Evolutionary conservation across 2,113 vertebrate genomes (phyloP).

Genomic region (Alces alces): DNA sequence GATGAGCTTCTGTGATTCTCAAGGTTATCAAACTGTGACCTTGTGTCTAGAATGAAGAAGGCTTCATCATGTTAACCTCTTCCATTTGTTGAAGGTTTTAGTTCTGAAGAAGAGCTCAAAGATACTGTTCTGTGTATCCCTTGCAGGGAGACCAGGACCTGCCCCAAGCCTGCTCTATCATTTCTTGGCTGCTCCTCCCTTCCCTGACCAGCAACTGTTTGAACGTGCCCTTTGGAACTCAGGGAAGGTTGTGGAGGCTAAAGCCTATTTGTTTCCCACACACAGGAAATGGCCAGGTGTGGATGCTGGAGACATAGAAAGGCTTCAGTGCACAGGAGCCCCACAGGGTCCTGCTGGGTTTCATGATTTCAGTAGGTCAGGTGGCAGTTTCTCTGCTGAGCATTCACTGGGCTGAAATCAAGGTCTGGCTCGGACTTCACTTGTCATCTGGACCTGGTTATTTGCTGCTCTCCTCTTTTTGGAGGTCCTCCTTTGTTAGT

Average conservation of each 20-base stretch:
- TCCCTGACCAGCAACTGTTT: neutral
- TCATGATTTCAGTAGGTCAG: neutral
- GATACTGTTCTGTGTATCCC: neutral
- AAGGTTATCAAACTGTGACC: neutral
- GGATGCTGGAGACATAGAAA: neutral
- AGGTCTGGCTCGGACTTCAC: neutral
- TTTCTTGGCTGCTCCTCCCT: neutral
- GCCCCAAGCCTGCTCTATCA: neutral
- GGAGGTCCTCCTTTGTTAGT: neutral
- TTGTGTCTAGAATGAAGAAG: neutral
- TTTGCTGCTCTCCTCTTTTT: neutral
- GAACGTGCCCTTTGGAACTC: neutral
- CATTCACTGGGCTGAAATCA: neutral
- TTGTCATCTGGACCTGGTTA: neutral
- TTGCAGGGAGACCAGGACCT: no score
- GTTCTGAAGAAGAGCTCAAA: neutral
- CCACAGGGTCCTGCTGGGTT: neutral
- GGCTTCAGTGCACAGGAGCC: neutral
- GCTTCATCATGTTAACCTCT: neutral
- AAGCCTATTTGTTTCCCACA: neutral
- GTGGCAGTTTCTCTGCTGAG: neutral
- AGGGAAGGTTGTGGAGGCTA: neutral
- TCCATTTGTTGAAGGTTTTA: neutral
- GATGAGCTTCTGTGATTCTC: neutral
- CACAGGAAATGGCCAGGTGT: neutral